phyloP scores from a whole-genome alignment of 2,888 invertebrate species.

The Drosophila mimica region DNA sequence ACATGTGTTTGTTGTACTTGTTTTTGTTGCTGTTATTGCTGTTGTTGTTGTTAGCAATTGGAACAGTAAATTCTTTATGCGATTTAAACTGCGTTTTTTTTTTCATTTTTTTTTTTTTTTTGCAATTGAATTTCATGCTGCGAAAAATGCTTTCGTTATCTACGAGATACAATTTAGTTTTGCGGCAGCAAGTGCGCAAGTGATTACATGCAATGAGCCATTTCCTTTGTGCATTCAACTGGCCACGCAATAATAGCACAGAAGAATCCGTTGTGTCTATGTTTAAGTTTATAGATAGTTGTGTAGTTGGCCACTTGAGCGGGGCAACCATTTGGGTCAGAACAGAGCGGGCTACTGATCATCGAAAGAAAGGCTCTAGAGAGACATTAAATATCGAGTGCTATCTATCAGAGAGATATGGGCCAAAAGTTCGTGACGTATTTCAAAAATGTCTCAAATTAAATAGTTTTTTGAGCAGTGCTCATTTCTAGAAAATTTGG shows the following conservation, averaged over 20 bases:
- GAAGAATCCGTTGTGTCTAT: slow-evolving; percentile 25
- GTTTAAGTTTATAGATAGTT: slow-evolving; percentile 1
- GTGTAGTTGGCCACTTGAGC: slow-evolving; percentile 25
- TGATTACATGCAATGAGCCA: slow-evolving; percentile 73
- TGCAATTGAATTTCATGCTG: slow-evolving; percentile 53
- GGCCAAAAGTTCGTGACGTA: slow-evolving; percentile 3
- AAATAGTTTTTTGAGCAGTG: not conserved
- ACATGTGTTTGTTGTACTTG: slow-evolving; percentile 48
- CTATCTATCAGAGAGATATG: not conserved
- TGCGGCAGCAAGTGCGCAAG: slow-evolving; percentile 42
- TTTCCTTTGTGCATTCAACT: slow-evolving; percentile 57
- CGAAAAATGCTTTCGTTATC: slow-evolving; percentile 48
- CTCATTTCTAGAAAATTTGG: too few relatives aligned
- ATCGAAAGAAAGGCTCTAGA: slow-evolving; percentile 6
- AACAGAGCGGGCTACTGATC: slow-evolving; percentile 24
- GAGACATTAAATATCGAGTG: not conserved
- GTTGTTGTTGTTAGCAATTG: slow-evolving; percentile 41
- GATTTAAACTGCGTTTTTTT: not conserved
- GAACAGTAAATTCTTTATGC: slow-evolving; percentile 34
- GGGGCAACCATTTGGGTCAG: slow-evolving; percentile 46
- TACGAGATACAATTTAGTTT: slow-evolving; percentile 67
- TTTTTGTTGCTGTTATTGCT: slow-evolving; percentile 31
- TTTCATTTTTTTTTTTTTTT: not conserved
- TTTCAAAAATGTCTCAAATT: not conserved
- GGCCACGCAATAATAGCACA: slow-evolving; percentile 30